These are phyloP conservation scores for Dendrolimus houi DNA, from an alignment of 2,888 invertebrate species.

Conservation along the genomic window DNA sequence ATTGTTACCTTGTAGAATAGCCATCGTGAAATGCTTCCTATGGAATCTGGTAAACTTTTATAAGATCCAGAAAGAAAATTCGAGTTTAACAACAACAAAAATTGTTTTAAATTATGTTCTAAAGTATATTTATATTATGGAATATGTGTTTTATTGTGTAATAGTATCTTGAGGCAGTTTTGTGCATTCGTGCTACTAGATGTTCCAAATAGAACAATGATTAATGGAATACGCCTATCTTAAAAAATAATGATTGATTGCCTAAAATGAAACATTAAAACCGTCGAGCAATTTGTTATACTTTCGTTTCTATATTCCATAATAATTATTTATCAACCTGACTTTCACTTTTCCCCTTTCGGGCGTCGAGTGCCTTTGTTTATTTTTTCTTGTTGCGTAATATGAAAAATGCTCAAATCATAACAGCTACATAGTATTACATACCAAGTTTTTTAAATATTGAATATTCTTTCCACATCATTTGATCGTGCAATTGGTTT, in stretches of 20 bases:
- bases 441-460: neutral
- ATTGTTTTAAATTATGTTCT: too few relatives aligned
- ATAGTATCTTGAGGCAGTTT: too few relatives aligned
- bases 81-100: too few relatives aligned
- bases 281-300: slow-evolving; percentile 48
- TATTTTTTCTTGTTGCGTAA: slow-evolving; percentile 19
- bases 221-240: neutral
- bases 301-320: slow-evolving; percentile 49
- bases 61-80: too few relatives aligned
- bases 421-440: neutral
- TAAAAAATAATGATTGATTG: slow-evolving; percentile 35
- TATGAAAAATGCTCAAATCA: slow-evolving; percentile 11
- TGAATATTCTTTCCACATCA: neutral
- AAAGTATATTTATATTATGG: too few relatives aligned
- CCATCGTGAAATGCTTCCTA: too few relatives aligned
- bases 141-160: too few relatives aligned
- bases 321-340: slow-evolving; percentile 44
- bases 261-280: slow-evolving; percentile 26
- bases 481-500: neutral
- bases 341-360: slow-evolving; percentile 53
- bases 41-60: too few relatives aligned
- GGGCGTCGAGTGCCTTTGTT: slow-evolving; percentile 14
- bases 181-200: neutral
- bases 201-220: neutral
- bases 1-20: too few relatives aligned